These are phyloP conservation scores for Phengaris arion DNA, from an alignment of 2,888 invertebrate genomes.

Conservation along the genomic window DNA sequence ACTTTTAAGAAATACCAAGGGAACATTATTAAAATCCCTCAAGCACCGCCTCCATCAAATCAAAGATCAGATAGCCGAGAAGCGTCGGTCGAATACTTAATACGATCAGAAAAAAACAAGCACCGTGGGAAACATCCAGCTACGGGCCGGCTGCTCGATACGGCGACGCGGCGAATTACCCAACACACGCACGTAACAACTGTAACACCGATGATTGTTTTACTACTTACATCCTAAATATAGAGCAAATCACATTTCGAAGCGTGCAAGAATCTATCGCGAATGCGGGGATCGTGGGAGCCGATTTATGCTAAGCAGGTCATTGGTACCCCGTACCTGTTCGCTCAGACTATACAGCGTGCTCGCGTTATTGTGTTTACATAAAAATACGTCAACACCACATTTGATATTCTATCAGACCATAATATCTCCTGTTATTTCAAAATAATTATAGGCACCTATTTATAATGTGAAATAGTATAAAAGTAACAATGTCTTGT, in stretches of 20 bases:
- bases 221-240: slow-evolving; percentile 75
- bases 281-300: slow-evolving; percentile 69
- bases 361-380: slow-evolving; percentile 39
- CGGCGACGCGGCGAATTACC: slow-evolving; percentile 31
- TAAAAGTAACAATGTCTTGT: no score
- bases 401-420: no score
- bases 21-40: neutral
- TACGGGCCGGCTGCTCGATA: slow-evolving; percentile 41
- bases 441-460: no score
- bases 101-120: slow-evolving; percentile 43
- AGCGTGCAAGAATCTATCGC: slow-evolving; percentile 79
- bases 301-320: slow-evolving; percentile 75
- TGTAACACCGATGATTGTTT: slow-evolving; percentile 70
- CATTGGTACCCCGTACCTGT: slow-evolving; percentile 75
- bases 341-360: slow-evolving; percentile 55
- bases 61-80: slow-evolving; percentile 25
- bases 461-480: no score
- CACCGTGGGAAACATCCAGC: slow-evolving; percentile 58
- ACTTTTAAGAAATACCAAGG: neutral
- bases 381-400: neutral
- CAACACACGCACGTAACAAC: slow-evolving; percentile 53
- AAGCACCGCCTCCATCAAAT: slow-evolving; percentile 8
- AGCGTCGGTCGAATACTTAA: slow-evolving; percentile 4
- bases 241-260: slow-evolving; percentile 75
- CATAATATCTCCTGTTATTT: no score